Percentiles rank a stretch among this genome's conserved stretches.
Conservation (phyloP, 2,797 vertebrate species). For the Sus cebifrons region DNA sequence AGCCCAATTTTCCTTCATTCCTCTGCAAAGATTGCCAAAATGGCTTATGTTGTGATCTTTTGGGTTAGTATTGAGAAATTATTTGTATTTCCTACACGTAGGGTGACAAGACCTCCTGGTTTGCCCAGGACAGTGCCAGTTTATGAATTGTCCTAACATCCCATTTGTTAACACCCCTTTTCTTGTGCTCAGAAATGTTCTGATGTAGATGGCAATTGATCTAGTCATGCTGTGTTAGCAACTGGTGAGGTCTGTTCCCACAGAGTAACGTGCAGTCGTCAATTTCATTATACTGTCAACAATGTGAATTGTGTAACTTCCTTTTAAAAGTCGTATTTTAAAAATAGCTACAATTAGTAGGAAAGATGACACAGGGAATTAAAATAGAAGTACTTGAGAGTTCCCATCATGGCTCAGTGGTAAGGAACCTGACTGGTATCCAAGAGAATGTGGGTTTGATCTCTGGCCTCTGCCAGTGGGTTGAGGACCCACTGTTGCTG, state of each 20-base stretch:
- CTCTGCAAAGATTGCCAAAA: neutral
- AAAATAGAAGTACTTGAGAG: neutral
- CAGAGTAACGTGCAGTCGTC: neutral
- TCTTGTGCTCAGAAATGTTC: neutral
- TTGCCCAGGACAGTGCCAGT: neutral
- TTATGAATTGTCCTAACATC: neutral
- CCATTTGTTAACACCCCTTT: neutral
- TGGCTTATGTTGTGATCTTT: neutral
- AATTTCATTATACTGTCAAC: neutral
- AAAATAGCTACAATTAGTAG: neutral
- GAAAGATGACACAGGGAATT: neutral
- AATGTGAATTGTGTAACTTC: neutral
- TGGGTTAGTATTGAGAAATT: neutral
- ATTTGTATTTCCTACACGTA: neutral
- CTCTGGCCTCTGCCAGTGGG: too few species aligned
- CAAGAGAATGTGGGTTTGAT: too few species aligned
- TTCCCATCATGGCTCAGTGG: too few species aligned
- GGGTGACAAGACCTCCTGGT: neutral
- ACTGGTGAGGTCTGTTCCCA: neutral
- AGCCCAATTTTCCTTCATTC: neutral
- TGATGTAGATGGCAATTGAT: neutral
- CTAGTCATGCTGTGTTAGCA: neutral
- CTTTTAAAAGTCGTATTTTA: neutral
- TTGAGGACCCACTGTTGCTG: too few species aligned
- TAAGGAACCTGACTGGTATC: too few species aligned